A percentile compares a stretch with the other conserved stretches of the same genome.
phyloP scores from a whole-genome alignment of 2,888 invertebrate species.

The Dichetophora obliterata region DNA sequence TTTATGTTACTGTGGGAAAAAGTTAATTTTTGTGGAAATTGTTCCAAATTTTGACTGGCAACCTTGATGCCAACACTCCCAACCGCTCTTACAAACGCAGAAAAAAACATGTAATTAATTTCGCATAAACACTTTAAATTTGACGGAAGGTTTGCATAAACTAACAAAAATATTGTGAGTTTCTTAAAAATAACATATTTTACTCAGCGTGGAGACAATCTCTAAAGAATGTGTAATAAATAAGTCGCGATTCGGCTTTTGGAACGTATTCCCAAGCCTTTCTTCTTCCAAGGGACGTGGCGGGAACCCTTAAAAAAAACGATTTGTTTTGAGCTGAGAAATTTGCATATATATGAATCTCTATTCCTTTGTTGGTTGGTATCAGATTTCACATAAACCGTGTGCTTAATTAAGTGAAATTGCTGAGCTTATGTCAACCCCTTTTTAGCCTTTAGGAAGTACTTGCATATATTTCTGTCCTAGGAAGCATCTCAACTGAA shows the following conservation, averaged over 20 bases:
- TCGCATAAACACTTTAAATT: constrained; percentile 14
- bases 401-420: constrained; percentile 6
- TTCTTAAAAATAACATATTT: background rate
- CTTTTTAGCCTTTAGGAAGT: background rate
- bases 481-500: background rate
- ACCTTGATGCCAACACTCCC: no score
- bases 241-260: background rate
- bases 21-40: no score
- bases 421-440: constrained; percentile 22
- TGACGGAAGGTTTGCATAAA: background rate
- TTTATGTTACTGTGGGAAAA: no score
- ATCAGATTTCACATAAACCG: background rate
- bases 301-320: background rate
- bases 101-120: constrained; percentile 4
- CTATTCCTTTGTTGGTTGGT: background rate
- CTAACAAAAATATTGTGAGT: constrained; percentile 23
- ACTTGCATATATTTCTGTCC: background rate
- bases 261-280: background rate
- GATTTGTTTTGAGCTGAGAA: background rate
- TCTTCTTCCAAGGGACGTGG: background rate
- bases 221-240: constrained; percentile 22
- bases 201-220: background rate
- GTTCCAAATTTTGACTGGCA: no score
- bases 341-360: background rate
- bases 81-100: no score